Base-by-base conservation (phyloP, 2,888 invertebrate genomes). In the Rapana venosa region DNA sequence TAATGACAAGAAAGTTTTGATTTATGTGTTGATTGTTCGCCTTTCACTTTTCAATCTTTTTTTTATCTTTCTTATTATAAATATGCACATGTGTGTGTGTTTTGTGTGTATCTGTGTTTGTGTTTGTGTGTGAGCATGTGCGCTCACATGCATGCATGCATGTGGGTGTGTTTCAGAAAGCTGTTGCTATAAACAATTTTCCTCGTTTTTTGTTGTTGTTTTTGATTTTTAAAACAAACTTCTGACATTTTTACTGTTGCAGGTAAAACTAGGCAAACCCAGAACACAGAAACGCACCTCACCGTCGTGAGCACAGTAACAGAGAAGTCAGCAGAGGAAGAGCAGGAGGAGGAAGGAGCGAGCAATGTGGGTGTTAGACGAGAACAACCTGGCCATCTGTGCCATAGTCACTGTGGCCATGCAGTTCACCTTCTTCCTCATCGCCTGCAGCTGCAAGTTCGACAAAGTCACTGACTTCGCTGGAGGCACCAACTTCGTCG, bases 391-490 rank as follows among this genome's bases (percentile, higher is more conserved):
- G 90, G 93, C 94, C 26, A 91, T 95, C 36, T 95, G 94, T 92
- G 94, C 95, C 90, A 92, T 95, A 32, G 94, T 95, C 17, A 95
- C 95, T 5, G 93, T 94, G 13, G 94, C 91, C 15, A 94, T 95
- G 94, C 98, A 98, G 96, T 97, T 98, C 89, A 97, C 98, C 88
- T 98, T 98, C 96, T 98, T 98, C 96, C 97, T 97, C 77, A 97
- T 98, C 93, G 98, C 98, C 81, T 95, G 94, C 90, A 92, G 93
- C 11, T 98, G 98, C 93, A 98, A 98, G 96, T 97, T 98, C 96
- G 98, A 98, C 96, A 98, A 98, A 96, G 97, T 98, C 90, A 98
- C 98, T 0, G 98, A 99, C 96, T 98, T 98, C 96, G 98, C 98
- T 91, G 98, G 98, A 17, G 98, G 98, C 90, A 98, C 98, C 90